Conservation (phyloP, 1,140 invertebrate genomes). For the Drosophila setifemur region DNA sequence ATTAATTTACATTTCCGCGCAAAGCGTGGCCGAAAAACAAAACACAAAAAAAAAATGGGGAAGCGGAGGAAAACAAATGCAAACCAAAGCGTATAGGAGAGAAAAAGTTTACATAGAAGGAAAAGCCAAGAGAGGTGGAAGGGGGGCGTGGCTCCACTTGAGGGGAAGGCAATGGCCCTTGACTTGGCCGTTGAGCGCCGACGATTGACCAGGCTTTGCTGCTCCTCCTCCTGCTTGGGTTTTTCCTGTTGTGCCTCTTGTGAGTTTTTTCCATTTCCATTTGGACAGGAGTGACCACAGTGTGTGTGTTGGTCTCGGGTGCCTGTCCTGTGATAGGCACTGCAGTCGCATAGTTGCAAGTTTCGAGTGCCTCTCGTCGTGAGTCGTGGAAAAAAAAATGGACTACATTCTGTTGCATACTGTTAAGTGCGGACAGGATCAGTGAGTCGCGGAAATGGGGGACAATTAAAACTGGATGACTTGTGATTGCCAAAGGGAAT, state of each 20-base stretch:
- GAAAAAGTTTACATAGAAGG: conserved; percentile 65
- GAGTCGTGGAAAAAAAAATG: conserved; percentile 16
- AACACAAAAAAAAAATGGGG: conserved; percentile 1
- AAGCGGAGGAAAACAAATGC: conserved; percentile 21
- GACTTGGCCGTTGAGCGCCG: conserved; percentile 52
- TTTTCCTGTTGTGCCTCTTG: neutral
- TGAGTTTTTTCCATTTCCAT: neutral
- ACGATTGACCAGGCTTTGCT: conserved; percentile 37
- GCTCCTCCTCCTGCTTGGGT: neutral
- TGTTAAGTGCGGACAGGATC: conserved; percentile 23
- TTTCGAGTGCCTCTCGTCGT: conserved; percentile 59
- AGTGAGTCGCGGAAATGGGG: neutral
- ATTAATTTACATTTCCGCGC: conserved; percentile 81
- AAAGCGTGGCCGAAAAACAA: conserved; percentile 54
- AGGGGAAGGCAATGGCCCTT: conserved; percentile 59
- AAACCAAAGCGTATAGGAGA: conserved; percentile 6
- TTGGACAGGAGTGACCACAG: conserved; percentile 12
- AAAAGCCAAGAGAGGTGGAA: conserved; percentile 23
- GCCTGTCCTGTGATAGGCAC: conserved; percentile 33
- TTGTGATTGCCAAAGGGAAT: neutral
- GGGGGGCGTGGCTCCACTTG: conserved; percentile 43
- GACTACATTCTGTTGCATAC: conserved; percentile 10
- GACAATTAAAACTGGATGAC: neutral
- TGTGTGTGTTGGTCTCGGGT: conserved; percentile 16
- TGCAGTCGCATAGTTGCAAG: conserved; percentile 51